Evolutionary conservation across 1,140 invertebrate genomes (phyloP).

Genomic region (Diorhabda elongata): DNA sequence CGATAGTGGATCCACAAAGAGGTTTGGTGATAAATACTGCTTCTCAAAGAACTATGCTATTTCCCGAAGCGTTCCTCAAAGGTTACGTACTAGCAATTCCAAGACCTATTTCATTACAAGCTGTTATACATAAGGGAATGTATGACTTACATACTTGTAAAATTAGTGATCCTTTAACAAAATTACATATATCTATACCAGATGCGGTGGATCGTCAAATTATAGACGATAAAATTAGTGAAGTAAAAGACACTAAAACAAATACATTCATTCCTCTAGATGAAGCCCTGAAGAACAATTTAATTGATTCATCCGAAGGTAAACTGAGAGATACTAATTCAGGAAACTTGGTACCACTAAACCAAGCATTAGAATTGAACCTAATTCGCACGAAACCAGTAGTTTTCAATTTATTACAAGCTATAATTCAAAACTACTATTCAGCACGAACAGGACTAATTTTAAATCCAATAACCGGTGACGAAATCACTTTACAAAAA

Average conservation of each 20-base stretch:
- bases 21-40: constrained; percentile 67
- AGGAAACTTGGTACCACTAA: constrained; percentile 62
- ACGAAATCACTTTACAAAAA: constrained; percentile 66
- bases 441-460: constrained; percentile 70
- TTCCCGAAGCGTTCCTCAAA: constrained; percentile 65
- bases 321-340: constrained; percentile 65
- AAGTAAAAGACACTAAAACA: constrained; percentile 71
- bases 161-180: constrained; percentile 67
- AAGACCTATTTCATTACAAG: constrained; percentile 72
- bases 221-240: constrained; percentile 77
- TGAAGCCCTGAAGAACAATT: constrained; percentile 61
- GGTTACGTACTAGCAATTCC: constrained; percentile 64
- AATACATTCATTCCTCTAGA: constrained; percentile 65
- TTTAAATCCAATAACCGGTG: constrained; percentile 74
- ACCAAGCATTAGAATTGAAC: constrained; percentile 64
- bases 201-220: constrained; percentile 76
- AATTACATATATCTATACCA: constrained; percentile 64
- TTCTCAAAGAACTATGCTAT: constrained; percentile 62
- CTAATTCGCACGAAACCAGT: constrained; percentile 68
- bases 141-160: constrained; percentile 68
- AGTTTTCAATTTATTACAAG: constrained; percentile 66
- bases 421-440: constrained; percentile 77
- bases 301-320: constrained; percentile 66
- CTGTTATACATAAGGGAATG: constrained; percentile 64
- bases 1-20: constrained; percentile 69